Evolutionary conservation across 2,888 invertebrate species (phyloP).

Genomic region (Hoplodrina ambigua): DNA sequence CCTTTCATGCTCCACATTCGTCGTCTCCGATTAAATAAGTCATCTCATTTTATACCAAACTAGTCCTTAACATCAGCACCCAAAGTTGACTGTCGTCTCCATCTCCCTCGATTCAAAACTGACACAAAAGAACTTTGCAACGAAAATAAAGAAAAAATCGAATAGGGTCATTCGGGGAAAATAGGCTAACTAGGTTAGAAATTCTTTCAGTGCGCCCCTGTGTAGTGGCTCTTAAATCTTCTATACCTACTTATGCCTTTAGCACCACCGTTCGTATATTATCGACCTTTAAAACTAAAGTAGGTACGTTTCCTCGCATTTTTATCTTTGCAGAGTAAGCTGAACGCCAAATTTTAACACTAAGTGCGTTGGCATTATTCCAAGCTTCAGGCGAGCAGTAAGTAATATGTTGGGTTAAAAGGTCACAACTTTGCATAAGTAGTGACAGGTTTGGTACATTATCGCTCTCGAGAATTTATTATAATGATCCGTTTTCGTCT

Average conservation of each 20-base stretch:
- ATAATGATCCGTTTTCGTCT: slow-evolving; percentile 36
- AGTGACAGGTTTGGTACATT: slow-evolving; percentile 52
- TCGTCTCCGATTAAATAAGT: slow-evolving; percentile 49
- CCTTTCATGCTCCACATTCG: slow-evolving; percentile 50
- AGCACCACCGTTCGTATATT: slow-evolving; percentile 34
- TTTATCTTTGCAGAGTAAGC: slow-evolving; percentile 51
- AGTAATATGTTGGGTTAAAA: slow-evolving; percentile 57
- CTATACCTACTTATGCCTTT: slow-evolving; percentile 31
- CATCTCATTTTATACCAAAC: slow-evolving; percentile 27
- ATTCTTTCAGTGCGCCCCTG: slow-evolving; percentile 39
- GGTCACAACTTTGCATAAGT: slow-evolving; percentile 58
- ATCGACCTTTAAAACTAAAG: slow-evolving; percentile 53
- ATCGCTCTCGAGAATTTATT: slow-evolving; percentile 36
- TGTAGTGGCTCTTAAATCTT: slow-evolving; percentile 51
- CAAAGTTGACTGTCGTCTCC: slow-evolving; percentile 40
- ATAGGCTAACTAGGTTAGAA: slow-evolving; percentile 55
- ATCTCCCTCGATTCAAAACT: slow-evolving; percentile 45
- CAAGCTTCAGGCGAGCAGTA: slow-evolving; percentile 53
- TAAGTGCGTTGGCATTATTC: slow-evolving; percentile 59
- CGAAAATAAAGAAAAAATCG: slow-evolving; percentile 57
- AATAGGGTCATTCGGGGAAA: slow-evolving; percentile 55
- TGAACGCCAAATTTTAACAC: slow-evolving; percentile 60
- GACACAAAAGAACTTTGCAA: slow-evolving; percentile 58
- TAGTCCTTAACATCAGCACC: slow-evolving; percentile 13
- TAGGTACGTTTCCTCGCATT: slow-evolving; percentile 51